Percentiles rank a stretch among this genome's conserved stretches.
Evolutionary conservation across 37 sponge, comb jelly and placozoan genomes (phyloP).

Genomic region (Eunapius fragilis): DNA sequence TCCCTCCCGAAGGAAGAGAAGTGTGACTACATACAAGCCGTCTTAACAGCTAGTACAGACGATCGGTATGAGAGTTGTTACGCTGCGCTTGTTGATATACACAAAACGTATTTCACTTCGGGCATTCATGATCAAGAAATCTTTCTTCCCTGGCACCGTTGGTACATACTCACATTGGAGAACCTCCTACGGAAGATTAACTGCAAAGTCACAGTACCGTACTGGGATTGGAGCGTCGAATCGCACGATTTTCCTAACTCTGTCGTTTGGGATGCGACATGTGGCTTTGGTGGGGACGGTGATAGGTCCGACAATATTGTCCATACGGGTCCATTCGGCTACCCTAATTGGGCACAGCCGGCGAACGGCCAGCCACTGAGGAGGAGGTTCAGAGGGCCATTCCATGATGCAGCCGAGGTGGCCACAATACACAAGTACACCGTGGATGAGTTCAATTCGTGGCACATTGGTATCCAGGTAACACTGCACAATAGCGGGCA

Average conservation of each 20-base stretch:
- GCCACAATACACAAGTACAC: background rate
- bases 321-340: slow-evolving; percentile 33
- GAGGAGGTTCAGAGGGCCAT: slow-evolving; percentile 17
- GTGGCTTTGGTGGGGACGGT: slow-evolving; percentile 46
- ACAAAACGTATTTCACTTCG: slow-evolving; percentile 2
- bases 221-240: slow-evolving; percentile 70
- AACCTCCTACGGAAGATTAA: slow-evolving; percentile 44
- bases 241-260: slow-evolving; percentile 27
- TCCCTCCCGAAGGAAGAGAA: slow-evolving; percentile 33
- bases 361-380: background rate
- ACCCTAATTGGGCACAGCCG: background rate
- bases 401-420: slow-evolving; percentile 29
- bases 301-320: no score
- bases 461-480: slow-evolving; percentile 9
- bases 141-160: slow-evolving; percentile 63
- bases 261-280: slow-evolving; percentile 33
- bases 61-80: slow-evolving; percentile 20
- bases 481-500: slow-evolving; percentile 41
- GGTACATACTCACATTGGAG: slow-evolving; percentile 49
- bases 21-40: slow-evolving; percentile 16
- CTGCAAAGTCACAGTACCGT: slow-evolving; percentile 53
- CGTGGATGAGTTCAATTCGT: slow-evolving; percentile 6
- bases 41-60: slow-evolving; percentile 5
- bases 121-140: slow-evolving; percentile 18
- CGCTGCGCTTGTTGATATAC: slow-evolving; percentile 18